phyloP scores from a whole-genome alignment of 2,113 vertebrate species.

The Synodontis membranacea region DNA sequence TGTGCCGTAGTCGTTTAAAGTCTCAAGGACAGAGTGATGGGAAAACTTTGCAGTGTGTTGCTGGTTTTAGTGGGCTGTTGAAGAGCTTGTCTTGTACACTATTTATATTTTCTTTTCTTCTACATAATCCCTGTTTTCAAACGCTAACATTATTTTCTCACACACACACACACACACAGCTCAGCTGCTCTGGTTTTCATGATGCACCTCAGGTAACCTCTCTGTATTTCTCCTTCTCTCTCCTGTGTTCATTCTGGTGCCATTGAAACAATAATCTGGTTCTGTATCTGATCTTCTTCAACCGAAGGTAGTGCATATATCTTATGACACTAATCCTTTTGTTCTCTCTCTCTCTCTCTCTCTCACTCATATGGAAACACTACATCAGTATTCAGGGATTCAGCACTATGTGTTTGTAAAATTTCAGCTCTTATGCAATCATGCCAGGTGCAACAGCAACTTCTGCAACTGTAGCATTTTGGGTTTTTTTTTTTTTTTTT shows the following conservation, averaged over 20 bases:
- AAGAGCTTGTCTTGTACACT: not conserved
- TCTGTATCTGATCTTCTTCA: slow-evolving; percentile 37
- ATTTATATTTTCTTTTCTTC: not conserved
- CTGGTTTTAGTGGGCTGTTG: not conserved
- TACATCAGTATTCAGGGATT: slow-evolving; percentile 76
- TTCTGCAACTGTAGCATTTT: slow-evolving; percentile 71
- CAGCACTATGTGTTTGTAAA: slow-evolving; percentile 78
- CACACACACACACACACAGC: not conserved
- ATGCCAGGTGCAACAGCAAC: slow-evolving; percentile 68
- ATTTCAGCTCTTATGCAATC: slow-evolving; percentile 76
- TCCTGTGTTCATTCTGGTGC: slow-evolving; percentile 71
- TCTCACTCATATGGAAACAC: slow-evolving; percentile 50
- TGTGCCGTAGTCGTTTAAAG: not conserved
- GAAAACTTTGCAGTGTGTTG: not conserved
- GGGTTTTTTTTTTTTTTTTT: slow-evolving; percentile 38
- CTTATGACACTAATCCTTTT: not conserved
- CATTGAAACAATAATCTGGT: slow-evolving; percentile 80
- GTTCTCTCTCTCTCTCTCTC: not conserved
- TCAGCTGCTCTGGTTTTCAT: slow-evolving; percentile 8
- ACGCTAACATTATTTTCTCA: not conserved
- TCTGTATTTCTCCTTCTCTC: slow-evolving; percentile 73
- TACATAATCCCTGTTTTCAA: not conserved
- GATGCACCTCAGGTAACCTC: slow-evolving; percentile 53
- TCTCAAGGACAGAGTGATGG: not conserved
- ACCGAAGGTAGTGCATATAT: no score